Percentiles rank a stretch among this genome's conserved stretches.
Evolutionary conservation across 2,888 invertebrate genomes (phyloP).

Genomic region (Pilophorus perplexus): DNA sequence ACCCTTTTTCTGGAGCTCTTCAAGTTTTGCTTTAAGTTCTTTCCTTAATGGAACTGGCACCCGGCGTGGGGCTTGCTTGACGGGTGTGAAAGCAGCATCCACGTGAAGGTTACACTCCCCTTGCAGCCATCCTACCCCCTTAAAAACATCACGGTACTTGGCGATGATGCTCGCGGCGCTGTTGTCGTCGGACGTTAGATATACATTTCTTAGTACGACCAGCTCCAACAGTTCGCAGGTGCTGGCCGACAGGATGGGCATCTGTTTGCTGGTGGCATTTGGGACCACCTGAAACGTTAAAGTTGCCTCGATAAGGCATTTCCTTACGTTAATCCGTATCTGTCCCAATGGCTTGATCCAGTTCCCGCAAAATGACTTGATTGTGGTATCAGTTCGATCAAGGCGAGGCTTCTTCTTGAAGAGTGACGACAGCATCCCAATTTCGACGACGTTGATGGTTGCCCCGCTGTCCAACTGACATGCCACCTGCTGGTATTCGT

Average conservation of each 20-base stretch:
- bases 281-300: background rate
- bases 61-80: constrained; percentile 20
- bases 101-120: constrained; percentile 11
- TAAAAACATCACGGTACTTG: constrained; percentile 1
- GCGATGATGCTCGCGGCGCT: background rate
- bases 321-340: background rate
- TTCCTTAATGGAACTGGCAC: constrained; percentile 24
- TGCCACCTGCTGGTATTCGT: background rate
- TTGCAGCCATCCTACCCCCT: constrained; percentile 3
- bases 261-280: background rate
- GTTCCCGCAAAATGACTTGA: too few species aligned
- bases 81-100: constrained; percentile 1
- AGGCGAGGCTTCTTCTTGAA: too few species aligned
- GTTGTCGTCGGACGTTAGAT: background rate
- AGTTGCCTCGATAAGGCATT: background rate
- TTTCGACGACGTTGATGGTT: too few species aligned
- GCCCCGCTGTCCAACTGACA: too few species aligned
- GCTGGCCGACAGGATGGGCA: background rate
- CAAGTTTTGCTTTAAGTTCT: constrained; percentile 10
- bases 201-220: background rate
- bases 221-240: constrained; percentile 1
- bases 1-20: background rate
- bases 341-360: background rate
- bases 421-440: too few species aligned
- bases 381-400: too few species aligned